Base-by-base conservation (phyloP, 2,113 vertebrate genomes). In the Mesoclemmys tuberculata region DNA sequence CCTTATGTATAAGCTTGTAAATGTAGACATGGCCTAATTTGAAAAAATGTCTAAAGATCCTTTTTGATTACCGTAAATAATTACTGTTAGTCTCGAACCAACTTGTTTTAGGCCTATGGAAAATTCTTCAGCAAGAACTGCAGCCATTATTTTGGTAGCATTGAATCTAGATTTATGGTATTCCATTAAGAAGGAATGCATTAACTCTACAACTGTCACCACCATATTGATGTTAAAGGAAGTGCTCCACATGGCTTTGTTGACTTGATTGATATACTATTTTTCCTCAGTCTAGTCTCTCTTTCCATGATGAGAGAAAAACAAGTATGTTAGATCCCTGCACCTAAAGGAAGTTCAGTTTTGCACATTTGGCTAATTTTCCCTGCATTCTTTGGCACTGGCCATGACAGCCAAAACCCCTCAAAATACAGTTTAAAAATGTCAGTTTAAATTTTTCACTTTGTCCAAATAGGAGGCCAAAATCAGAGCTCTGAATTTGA, bases 141-240 rank as follows among this genome's bases (percentile, higher is more conserved):
- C 82, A 97, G 92, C 91, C 90, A 84, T 90, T 90, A 96, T 92
- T 90, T 96, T 96, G 93, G 95, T 96, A 96, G 95, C 85, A 92
- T 86, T 92, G 95, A 97, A 90, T 92, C 84, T 91, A 98, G 93
- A 97, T 98, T 97, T 96, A 98, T 93, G 97, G 95, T 96, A 97
- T 96, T 97, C 82, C 95, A 97, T 97, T 97, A 96, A 95, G 93
- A 82, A 96, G 92, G 97, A 98, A 97, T 96, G 75, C 94, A 95
- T 96, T 97, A 96, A 96, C 95, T 97, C 94, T 96, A 86, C 88
- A 97, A 95, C 95, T 95, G 96, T 92, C 96, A 93, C 94, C 90
- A 95, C 96, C 95, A 94, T 90, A 90, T 94, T 96, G 85, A 92
- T 96, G 95, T 97, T 96, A 96, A 96, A 94, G 92, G 88, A 98